Evolutionary conservation across 2,888 invertebrate species (phyloP), one percentile per base, ranked within the genome.

Genomic region (Pandemis corylana): DNA sequence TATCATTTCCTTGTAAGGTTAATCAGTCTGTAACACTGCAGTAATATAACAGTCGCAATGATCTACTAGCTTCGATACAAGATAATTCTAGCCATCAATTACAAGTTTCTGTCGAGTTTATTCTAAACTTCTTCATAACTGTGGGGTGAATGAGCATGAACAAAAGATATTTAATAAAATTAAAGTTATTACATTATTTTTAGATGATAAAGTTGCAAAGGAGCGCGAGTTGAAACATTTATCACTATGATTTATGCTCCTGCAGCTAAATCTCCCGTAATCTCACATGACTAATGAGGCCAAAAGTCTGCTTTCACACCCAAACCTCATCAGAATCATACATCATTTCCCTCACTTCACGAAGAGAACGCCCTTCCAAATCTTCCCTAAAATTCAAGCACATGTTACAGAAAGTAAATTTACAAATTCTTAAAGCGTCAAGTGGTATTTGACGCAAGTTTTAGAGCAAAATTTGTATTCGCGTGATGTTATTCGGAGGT

Each of bases 211-310:
- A 15, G 64, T 69, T 41, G 53, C 68, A 67, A 56, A 62, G 62
- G 70, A 53, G 66, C 53, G 69, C 64, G 65, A 72, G 68, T 51
- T 13, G 59, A 61, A 56, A 71, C 70, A 75, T 75, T 71, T 71
- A 75, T 75, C 71, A 75, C 66, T 64, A 75, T 75, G 75, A 75
- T 75, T 75, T 71, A 75, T 75, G 70, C 56, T 67, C 67, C 36
- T 20, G 53, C 62, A 71, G 61, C 67, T 71, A 63, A 75, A 75
- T 75, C 75, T 75, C 20, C 62, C 53, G 70, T 75, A 71, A 75
- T 71, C 71, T 75, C 56, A 62, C 66, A 62, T 75, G 75, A 75
- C 75, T 71, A 75, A 75, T 75, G 75, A 75, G 71, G 71, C 67
- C 70, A 71, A 74, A 70, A 75, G 66, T 66, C 63, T 75, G 67